A percentile compares a stretch with the other conserved stretches of the same genome.
Evolutionary conservation across 2,888 invertebrate genomes (phyloP).

Genomic region (Trichopria drosophilae): DNA sequence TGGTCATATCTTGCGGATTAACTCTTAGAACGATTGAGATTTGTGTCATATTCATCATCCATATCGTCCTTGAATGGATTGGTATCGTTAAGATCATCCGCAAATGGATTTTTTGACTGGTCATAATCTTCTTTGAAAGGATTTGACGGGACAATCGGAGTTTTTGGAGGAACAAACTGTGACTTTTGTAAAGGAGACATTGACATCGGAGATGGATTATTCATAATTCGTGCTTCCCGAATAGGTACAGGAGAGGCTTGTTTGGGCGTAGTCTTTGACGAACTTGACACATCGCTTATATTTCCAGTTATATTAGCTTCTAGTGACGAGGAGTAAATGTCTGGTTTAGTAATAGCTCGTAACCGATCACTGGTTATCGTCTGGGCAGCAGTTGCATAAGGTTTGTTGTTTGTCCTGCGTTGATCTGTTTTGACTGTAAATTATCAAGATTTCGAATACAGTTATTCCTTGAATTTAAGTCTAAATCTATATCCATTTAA

Average conservation of each 20-base stretch:
- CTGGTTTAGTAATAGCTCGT: constrained; percentile 42
- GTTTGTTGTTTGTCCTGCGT: constrained; percentile 36
- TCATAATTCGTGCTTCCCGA: constrained; percentile 49
- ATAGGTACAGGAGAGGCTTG: constrained; percentile 52
- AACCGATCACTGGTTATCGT: constrained; percentile 37
- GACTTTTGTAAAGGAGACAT: constrained; percentile 50
- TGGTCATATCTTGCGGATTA: constrained; percentile 33
- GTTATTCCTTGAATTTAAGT: too few relatives aligned
- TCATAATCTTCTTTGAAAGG: constrained; percentile 62
- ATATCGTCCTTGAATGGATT: constrained; percentile 62
- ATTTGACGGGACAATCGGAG: constrained; percentile 53
- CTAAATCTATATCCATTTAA: too few relatives aligned
- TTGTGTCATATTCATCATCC: constrained; percentile 76
- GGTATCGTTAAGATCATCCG: constrained; percentile 61
- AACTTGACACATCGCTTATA: constrained; percentile 41
- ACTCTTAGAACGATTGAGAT: constrained; percentile 72
- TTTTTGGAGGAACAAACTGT: constrained; percentile 50
- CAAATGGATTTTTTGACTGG: constrained; percentile 69
- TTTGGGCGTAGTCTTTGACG: constrained; percentile 37
- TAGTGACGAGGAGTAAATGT: constrained; percentile 64
- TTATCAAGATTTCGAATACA: constrained; percentile 13
- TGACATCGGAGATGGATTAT: constrained; percentile 48
- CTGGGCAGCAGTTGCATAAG: constrained; percentile 31
- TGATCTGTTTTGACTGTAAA: constrained; percentile 42
- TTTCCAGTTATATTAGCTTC: constrained; percentile 63